phyloP scores from a whole-genome alignment of 2,797 vertebrate genomes.

The Gymnothorax javanicus region DNA sequence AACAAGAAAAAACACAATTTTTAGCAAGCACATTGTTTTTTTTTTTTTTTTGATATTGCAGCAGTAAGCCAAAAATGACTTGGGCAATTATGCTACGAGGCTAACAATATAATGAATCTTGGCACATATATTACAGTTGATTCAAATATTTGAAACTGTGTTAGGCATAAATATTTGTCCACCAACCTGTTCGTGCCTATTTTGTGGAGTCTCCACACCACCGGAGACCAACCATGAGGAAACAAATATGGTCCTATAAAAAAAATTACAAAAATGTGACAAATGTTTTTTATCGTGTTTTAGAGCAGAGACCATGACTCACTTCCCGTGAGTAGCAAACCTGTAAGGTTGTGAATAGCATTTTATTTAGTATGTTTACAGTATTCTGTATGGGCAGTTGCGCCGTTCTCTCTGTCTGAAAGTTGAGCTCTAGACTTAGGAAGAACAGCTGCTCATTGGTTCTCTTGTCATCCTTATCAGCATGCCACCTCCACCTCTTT shows the following conservation, averaged over 20 bases:
- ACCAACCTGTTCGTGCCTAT: neutral
- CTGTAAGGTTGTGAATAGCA: neutral
- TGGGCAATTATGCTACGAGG: too few species aligned
- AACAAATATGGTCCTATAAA: neutral
- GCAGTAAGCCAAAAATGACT: too few species aligned
- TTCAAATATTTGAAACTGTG: neutral
- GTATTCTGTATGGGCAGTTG: neutral
- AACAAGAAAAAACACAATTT: too few species aligned
- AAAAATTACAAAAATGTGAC: conserved; percentile 6
- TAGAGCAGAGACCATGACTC: neutral
- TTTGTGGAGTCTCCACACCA: neutral
- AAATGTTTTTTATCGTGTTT: neutral
- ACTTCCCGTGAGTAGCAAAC: neutral
- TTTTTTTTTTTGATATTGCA: too few species aligned
- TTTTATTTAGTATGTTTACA: neutral
- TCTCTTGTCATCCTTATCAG: neutral
- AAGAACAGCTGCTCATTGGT: neutral
- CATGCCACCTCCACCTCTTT: neutral
- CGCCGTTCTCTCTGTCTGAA: neutral
- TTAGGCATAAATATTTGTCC: neutral
- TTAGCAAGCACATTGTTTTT: too few species aligned
- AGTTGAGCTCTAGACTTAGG: neutral
- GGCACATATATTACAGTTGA: too few species aligned
- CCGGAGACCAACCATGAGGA: neutral
- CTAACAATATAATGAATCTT: too few species aligned